Evolutionary conservation across 2,113 vertebrate genomes (phyloP), one percentile per base, ranked within the genome.

Genomic region (Osmerus eperlanus): DNA sequence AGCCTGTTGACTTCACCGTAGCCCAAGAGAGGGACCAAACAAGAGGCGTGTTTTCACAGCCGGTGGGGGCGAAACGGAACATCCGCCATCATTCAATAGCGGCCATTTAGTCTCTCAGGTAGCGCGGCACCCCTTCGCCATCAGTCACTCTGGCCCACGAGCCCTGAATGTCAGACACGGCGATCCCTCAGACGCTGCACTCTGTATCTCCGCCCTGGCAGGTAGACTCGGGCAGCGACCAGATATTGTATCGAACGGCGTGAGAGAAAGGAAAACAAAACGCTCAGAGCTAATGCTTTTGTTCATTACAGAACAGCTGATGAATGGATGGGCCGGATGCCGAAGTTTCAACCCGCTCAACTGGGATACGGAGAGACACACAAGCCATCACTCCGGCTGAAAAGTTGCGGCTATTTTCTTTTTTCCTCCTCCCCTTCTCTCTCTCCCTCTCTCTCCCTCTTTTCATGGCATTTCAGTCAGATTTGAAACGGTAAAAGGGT

Each of bases 291-390:
- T 88, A 85, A 87, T 85, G 83, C 79, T 84, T 83, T 83, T 85
- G 85, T 86, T 89, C 85, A 87, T 91, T 90, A 88, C 84, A 82
- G 81, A 77, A 68, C 58, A 74, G 61, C 81, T 90, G 89, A 92
- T 86, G 84, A 88, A 91, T 89, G 83, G 81, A 53, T 58, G 1
- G 1, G 3, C 51, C 12, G 66, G 66, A 78, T 73, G 13, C 71
- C 36, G 72, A 84, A 81, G 78, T 83, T 88, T 80, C 32, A 7
- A 28, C 16, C 28, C 53, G 25, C 52, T 65, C 41, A 70, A 62
- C 69, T 75, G 70, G 54, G 73, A 73, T 65, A 13, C 51, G 41
- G 41, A 47, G 32, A 55, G 16, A 14, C 29, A 54, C 21, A 25
- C 62, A 32, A 19, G 78, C 36, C 54, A 67, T 78, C 71, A 68